A percentile compares a stretch with the other conserved stretches of the same genome.
phyloP scores from a whole-genome alignment of 2,888 invertebrate genomes.

The Macroteleia sp. region DNA sequence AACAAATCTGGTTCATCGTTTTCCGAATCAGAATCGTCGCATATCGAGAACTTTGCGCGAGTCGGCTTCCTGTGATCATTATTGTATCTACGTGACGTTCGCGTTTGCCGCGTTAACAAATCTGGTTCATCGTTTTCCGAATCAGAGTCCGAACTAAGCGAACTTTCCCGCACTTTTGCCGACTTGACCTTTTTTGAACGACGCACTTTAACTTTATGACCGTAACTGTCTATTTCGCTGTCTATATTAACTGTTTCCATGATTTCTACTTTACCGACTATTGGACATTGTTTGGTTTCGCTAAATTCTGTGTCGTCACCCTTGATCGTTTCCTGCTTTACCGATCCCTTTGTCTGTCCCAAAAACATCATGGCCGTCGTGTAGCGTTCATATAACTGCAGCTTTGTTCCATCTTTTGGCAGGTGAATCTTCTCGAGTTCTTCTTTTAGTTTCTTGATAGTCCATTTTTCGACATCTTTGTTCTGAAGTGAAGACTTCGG shows the following conservation, averaged over 20 bases:
- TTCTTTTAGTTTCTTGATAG: slow-evolving; percentile 6
- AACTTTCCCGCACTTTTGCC: too few relatives aligned
- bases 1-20: neutral
- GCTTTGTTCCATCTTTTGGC: neutral
- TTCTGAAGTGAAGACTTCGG: neutral
- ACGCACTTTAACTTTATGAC: too few relatives aligned
- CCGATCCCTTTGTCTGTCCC: neutral
- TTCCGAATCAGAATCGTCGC: slow-evolving; percentile 27
- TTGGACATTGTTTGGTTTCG: neutral
- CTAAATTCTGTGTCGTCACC: neutral
- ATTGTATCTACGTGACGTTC: neutral
- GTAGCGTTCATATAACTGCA: slow-evolving; percentile 5
- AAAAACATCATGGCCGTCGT: slow-evolving; percentile 1
- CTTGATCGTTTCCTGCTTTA: neutral
- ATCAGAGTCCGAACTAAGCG: too few relatives aligned
- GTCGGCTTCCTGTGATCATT: neutral
- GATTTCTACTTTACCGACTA: neutral
- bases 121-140: neutral
- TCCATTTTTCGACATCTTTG: neutral
- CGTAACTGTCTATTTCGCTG: neutral
- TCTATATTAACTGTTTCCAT: neutral
- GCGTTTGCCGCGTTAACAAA: neutral
- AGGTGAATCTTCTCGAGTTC: slow-evolving; percentile 5
- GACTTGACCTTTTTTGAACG: too few relatives aligned
- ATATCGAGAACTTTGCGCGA: slow-evolving; percentile 18